A percentile compares a stretch with the other conserved stretches of the same genome.
Conservation (phyloP, 2,888 invertebrate genomes). For the Heteropelma amictum region DNA sequence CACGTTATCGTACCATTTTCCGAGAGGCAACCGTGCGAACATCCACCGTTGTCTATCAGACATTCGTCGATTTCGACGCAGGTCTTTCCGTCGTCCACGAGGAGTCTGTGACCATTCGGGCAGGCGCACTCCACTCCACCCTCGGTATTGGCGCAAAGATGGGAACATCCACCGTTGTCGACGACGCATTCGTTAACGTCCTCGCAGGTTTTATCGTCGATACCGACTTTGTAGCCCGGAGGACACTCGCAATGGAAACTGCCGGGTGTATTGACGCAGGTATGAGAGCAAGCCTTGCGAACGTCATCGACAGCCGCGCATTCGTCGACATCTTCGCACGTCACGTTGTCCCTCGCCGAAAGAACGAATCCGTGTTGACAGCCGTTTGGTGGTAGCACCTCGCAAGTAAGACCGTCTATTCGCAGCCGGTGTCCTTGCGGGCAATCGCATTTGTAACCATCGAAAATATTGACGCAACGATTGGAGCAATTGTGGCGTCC, state of each 20-base stretch:
- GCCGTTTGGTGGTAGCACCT: conserved; percentile 40
- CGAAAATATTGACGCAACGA: conserved; percentile 73
- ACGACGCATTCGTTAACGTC: conserved; percentile 75
- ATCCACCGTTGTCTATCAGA: conserved; percentile 78
- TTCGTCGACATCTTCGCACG: conserved; percentile 78
- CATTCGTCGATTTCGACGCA: conserved; percentile 81
- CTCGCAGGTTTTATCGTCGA: conserved; percentile 68
- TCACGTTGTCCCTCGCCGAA: conserved; percentile 55
- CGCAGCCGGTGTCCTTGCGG: conserved; percentile 73
- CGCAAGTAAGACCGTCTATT: conserved; percentile 69
- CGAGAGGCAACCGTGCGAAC: conserved; percentile 80
- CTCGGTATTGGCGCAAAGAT: conserved; percentile 72
- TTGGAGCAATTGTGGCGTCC: conserved; percentile 67
- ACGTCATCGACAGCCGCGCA: conserved; percentile 73
- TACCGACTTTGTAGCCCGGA: conserved; percentile 78
- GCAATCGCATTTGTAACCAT: conserved; percentile 79
- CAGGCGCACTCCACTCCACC: conserved; percentile 76
- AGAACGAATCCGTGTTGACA: conserved; percentile 76
- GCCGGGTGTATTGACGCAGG: conserved; percentile 82
- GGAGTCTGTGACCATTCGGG: conserved; percentile 78
- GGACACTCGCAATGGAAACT: conserved; percentile 82
- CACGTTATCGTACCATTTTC: conserved; percentile 79
- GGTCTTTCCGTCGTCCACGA: conserved; percentile 73
- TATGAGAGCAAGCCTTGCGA: conserved; percentile 70
- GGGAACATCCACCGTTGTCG: conserved; percentile 81